These are phyloP conservation scores for Salarias fasciatus DNA, from an alignment of 2,797 vertebrate genomes.

Conservation along the genomic window DNA sequence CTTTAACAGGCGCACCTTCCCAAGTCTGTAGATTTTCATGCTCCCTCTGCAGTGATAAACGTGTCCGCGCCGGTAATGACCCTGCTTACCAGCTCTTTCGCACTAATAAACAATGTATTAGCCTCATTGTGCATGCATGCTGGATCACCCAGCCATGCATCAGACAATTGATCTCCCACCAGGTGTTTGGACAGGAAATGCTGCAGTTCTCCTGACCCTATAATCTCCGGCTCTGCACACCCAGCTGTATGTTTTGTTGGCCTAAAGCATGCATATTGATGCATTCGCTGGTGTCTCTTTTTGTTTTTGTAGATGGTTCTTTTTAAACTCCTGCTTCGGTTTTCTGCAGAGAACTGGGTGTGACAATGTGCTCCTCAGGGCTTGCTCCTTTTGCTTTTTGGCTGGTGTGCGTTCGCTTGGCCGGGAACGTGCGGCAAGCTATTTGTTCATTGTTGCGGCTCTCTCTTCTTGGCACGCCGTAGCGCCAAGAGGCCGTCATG, in stretches of 20 bases:
- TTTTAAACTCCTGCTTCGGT: not conserved
- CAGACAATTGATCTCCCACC: conserved; percentile 35
- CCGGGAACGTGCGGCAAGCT: conserved; percentile 21
- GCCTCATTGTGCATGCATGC: conserved; percentile 44
- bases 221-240: conserved; percentile 7
- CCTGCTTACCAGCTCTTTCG: conserved; percentile 15
- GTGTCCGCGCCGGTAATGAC: conserved; percentile 29
- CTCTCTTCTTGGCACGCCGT: conserved; percentile 31
- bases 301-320: too few species aligned
- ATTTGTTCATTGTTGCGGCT: conserved; percentile 35
- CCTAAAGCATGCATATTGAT: not conserved
- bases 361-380: conserved; percentile 19
- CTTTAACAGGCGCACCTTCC: conserved; percentile 19
- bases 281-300: not conserved
- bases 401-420: conserved; percentile 41
- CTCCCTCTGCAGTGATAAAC: conserved; percentile 29
- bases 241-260: conserved; percentile 5
- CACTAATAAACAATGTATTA: conserved; percentile 34
- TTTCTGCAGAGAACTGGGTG: conserved; percentile 34
- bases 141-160: conserved; percentile 33
- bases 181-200: conserved; percentile 24
- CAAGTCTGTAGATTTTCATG: not conserved
- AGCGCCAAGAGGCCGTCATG: conserved; percentile 49
- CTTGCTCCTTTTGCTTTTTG: conserved; percentile 36
- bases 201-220: conserved; percentile 19